Conservation (phyloP, 2,797 vertebrate species). For the Poecilia gillii region DNA sequence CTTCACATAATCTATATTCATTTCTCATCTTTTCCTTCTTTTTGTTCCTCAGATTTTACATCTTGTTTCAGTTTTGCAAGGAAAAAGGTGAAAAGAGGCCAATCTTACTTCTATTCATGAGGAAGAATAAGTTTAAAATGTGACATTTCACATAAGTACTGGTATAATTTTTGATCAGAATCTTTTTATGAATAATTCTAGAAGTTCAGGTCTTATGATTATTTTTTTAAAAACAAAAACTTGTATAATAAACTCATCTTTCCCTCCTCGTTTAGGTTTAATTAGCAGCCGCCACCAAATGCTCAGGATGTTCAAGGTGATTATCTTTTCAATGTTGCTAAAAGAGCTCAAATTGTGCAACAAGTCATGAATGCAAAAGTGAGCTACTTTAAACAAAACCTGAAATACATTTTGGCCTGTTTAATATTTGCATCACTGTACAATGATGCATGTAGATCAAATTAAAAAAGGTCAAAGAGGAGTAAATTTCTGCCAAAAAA, state of each 20-base stretch:
- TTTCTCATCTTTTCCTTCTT: neutral
- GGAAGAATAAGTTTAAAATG: neutral
- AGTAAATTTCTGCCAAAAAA: neutral
- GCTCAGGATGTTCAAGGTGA: neutral
- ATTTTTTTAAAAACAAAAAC: neutral
- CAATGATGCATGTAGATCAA: neutral
- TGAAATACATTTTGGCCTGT: neutral
- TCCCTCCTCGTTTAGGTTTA: neutral
- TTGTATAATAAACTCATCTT: neutral
- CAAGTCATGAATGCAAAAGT: neutral
- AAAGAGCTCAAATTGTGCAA: neutral
- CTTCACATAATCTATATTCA: neutral
- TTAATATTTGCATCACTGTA: neutral
- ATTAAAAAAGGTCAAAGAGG: neutral
- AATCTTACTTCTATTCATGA: neutral
- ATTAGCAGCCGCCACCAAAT: neutral
- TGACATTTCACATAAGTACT: neutral
- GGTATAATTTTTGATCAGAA: neutral
- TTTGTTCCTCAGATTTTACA: neutral
- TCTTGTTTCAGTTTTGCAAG: neutral
- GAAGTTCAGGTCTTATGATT: neutral
- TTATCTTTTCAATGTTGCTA: neutral
- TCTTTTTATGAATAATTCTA: neutral
- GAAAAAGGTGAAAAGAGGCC: neutral
- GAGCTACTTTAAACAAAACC: neutral